A percentile compares a stretch with the other conserved stretches of the same genome.
phyloP scores from a whole-genome alignment of 2,797 vertebrate genomes.

The Propithecus deckenii region DNA sequence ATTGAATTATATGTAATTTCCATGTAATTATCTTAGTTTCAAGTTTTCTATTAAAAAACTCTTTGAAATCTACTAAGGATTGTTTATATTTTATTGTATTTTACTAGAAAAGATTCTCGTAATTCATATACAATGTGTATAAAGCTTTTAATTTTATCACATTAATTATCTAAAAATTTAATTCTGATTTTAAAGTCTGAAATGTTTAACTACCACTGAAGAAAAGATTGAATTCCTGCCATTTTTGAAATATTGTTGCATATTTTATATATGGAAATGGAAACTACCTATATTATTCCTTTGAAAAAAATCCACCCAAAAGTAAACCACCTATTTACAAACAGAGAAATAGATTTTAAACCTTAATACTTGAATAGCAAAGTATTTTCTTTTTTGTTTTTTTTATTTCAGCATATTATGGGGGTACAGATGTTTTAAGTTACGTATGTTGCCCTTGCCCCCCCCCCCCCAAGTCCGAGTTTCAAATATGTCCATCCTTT shows the following conservation, averaged over 20 bases:
- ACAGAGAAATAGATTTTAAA: not conserved
- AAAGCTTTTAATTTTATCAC: not conserved
- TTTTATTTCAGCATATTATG: too few relatives aligned
- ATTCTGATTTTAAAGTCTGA: constrained; percentile 30
- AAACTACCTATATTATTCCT: not conserved
- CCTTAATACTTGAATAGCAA: not conserved
- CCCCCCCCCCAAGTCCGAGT: too few relatives aligned
- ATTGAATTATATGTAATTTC: constrained; percentile 1
- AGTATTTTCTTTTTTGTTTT: too few relatives aligned
- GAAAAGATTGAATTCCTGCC: not conserved
- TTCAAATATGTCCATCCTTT: too few relatives aligned
- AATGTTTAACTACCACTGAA: not conserved
- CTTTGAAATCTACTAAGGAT: not conserved
- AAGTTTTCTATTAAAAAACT: constrained; percentile 48
- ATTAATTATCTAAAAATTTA: not conserved
- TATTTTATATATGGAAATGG: not conserved
- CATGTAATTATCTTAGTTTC: not conserved
- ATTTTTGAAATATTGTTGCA: not conserved
- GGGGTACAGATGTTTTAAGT: too few relatives aligned
- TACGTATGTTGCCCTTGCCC: too few relatives aligned
- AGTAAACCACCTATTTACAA: not conserved
- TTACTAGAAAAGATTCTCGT: not conserved
- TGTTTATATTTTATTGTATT: not conserved
- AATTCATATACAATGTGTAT: not conserved
- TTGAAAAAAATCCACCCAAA: not conserved